Evolutionary conservation across 2,797 vertebrate species (phyloP), one percentile per base, ranked within the genome.

Genomic region (Anabacerthia variegaticeps): DNA sequence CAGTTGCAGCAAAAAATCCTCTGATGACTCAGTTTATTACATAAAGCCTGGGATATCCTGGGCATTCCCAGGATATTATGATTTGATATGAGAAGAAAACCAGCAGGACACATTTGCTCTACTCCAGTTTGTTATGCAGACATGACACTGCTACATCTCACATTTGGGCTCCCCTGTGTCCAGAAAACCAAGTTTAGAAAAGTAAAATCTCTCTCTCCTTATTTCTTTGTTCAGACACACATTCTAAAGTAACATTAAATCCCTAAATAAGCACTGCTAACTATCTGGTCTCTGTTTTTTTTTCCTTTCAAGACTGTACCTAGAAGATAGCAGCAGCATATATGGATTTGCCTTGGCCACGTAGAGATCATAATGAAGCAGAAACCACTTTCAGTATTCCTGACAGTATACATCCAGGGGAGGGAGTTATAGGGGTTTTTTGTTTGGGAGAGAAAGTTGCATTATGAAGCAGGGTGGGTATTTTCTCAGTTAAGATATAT

Each of bases 11-110:
- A 83, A 78, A 92, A 66, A 93, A 62, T 69, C 59, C 59, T 78
- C 39, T 48, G 32, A 55, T 84, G 69, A 91, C 62, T 96, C 92
- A 67, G 43, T 58, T 75, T 37, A 66, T 93, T 85, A 69, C 85
- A 93, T 58, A 92, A 85, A 84, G 69, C 66, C 66, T 52, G 79
- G 78, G 68, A 67, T 74, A 83, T 36, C 87, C 85, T 20, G n/a
- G 66, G 76, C 55, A 88, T 92, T 96, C 92, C 89, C 93, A 95
- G 69, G 93, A 92, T 34, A 66, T 11, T 30, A 16, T n/a, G 65
- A 58, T 66, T 65, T 84, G 46, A 54, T 74, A 12, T 0, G 2
- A 54, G 39, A 90, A 85, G 18, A 75, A 88, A 88, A 39, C 12
- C 77, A 92, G 20, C 32, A 77, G 49, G 22, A 49, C 52, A 36